phyloP scores from a whole-genome alignment of 2,797 vertebrate species.

The Esox masquinongy region DNA sequence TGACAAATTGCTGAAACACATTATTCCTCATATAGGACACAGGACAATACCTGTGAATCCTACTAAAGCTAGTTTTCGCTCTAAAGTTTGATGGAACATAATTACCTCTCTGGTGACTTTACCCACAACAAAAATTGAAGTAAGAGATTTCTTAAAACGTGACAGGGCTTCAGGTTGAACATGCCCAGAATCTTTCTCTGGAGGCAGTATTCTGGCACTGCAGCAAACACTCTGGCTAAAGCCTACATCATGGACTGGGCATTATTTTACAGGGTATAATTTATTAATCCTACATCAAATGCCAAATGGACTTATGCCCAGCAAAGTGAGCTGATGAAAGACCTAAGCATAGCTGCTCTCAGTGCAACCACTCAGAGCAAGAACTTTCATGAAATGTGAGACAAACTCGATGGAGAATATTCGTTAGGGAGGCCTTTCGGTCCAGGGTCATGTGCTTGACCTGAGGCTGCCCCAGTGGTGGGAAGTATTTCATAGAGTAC shows the following conservation, averaged over 20 bases:
- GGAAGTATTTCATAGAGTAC: too few relatives aligned
- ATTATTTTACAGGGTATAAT: constrained; percentile 63
- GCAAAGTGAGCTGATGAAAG: constrained; percentile 51
- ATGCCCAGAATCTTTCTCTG: neutral
- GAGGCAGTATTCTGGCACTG: constrained; percentile 34
- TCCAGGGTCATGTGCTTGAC: too few relatives aligned
- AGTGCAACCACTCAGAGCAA: constrained; percentile 11
- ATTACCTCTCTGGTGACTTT: neutral
- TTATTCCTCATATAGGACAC: neutral
- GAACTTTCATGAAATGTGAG: constrained; percentile 1
- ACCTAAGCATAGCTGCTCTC: constrained; percentile 30
- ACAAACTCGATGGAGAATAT: too few relatives aligned
- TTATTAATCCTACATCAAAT: constrained; percentile 58
- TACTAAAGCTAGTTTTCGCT: neutral
- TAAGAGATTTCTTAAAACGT: neutral
- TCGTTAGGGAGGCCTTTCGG: too few relatives aligned
- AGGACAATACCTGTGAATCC: neutral
- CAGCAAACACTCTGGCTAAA: constrained; percentile 46
- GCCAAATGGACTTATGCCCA: constrained; percentile 61
- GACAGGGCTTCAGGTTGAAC: neutral
- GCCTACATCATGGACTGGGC: constrained; percentile 47
- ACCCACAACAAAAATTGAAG: neutral
- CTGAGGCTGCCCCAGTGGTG: too few relatives aligned
- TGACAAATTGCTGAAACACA: neutral
- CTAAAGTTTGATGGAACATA: neutral